Evolutionary conservation across 2,113 vertebrate genomes (phyloP), one percentile per base, ranked within the genome.

Genomic region (Corythornis cristatus): DNA sequence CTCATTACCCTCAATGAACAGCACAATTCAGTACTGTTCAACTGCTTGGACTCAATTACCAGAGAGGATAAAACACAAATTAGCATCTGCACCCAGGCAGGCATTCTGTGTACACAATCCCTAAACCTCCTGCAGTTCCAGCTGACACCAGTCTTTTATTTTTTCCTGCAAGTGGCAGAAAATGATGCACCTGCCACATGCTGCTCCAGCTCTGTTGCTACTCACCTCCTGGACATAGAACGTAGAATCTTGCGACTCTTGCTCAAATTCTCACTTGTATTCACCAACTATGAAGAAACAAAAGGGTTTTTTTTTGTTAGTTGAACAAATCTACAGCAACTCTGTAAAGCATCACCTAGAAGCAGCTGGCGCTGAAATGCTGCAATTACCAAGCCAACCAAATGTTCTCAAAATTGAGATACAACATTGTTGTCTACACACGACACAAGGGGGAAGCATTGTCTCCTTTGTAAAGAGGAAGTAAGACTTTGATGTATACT

Each of bases 241-340:
- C 99, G 98, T 1, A 99, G 98, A 74, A 99, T 98, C 96, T 99
- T 99, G 62, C 98, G 98, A 85, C 98, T 99, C 95, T 97, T 98
- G 97, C 99, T 99, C 85, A 99, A 98, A 95, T 99, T 99, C 95
- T 99, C 99, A 88, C 97, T 98, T 23, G 99, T 99, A 57, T 98
- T 98, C 68, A 98, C 98, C 97, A 99, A 33, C 99, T 99, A 84
- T 75, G 35, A 96, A 96, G 54, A 94, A 94, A 96, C 66, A 46
- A 11, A 79, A 74, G 62, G 93, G 60, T 92, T 89, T 93, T 18
- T 37, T 88, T 18, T 37, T 87, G 11, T 67, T 58, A 81, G 40
- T 60, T 87, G 28, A 82, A 91, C 37, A 79, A 92, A 45, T 4
- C 58, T 1, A 64, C 19, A 45, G 14, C 31, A 58, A 2, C 31